These are phyloP conservation scores for Adelognathus sp. DNA, from an alignment of 2,888 invertebrate species.

Conservation along the genomic window DNA sequence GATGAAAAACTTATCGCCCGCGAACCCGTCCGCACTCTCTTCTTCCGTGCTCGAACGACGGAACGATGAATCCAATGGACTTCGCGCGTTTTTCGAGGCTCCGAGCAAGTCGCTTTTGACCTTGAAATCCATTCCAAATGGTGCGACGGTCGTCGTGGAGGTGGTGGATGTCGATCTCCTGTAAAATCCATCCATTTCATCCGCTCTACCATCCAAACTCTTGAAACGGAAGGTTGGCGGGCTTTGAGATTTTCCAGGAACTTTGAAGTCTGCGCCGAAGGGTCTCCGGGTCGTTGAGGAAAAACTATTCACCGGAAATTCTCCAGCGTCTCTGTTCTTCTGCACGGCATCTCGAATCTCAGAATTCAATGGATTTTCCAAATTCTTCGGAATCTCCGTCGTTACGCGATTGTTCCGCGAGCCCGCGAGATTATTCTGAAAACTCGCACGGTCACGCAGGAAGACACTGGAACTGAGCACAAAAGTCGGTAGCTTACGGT, in stretches of 20 bases:
- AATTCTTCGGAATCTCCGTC: not conserved
- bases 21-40: not conserved
- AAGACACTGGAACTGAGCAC: constrained; percentile 64
- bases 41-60: not conserved
- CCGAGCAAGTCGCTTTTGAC: not conserved
- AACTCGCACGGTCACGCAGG: constrained; percentile 44
- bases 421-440: not conserved
- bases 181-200: not conserved
- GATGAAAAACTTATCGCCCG: not conserved
- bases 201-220: not conserved
- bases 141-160: not conserved
- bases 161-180: not conserved
- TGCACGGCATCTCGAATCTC: not conserved
- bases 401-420: constrained; percentile 5
- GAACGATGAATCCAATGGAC: not conserved
- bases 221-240: constrained; percentile 21
- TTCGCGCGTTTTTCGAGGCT: not conserved
- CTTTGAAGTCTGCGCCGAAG: constrained; percentile 21
- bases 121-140: not conserved
- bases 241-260: constrained; percentile 6
- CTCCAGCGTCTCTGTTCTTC: not conserved
- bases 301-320: not conserved
- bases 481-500: constrained; percentile 61
- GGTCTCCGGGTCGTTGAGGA: constrained; percentile 25
- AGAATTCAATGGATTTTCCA: not conserved